These are phyloP conservation scores for Dione juno DNA, from an alignment of 2,888 invertebrate genomes.

Conservation along the genomic window DNA sequence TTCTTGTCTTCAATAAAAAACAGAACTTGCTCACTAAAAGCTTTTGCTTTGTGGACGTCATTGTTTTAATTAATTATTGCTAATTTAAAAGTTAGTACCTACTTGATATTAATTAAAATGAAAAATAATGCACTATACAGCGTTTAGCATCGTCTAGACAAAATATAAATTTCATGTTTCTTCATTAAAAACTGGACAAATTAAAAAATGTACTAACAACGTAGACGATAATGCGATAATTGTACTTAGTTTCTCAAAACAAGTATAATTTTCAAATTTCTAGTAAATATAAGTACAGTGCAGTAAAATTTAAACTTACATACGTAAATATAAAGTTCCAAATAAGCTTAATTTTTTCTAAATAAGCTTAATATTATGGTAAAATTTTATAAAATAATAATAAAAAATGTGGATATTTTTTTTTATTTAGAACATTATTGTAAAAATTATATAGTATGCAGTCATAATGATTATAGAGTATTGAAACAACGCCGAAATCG, in stretches of 20 bases:
- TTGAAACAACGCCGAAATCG: slow-evolving; percentile 21
- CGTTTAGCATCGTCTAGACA: slow-evolving; percentile 12
- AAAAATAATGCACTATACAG: neutral
- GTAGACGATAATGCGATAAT: neutral
- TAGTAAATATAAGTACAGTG: no score
- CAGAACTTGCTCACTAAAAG: slow-evolving; percentile 27
- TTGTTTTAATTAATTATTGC: slow-evolving; percentile 9
- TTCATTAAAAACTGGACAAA: neutral
- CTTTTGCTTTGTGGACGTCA: slow-evolving; percentile 17
- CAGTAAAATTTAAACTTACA: no score
- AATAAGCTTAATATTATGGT: no score
- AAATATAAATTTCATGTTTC: neutral
- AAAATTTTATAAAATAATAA: no score
- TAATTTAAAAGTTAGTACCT: neutral
- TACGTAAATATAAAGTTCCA: no score
- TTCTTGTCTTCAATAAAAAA: slow-evolving; percentile 20
- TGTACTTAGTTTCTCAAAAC: no score
- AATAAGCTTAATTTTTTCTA: no score
- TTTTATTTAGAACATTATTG: no score
- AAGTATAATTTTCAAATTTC: no score
- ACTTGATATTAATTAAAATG: slow-evolving; percentile 24
- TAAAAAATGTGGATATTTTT: no score
- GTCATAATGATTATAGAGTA: no score
- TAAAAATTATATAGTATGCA: no score
- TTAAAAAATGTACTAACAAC: neutral